phyloP scores from a whole-genome alignment of 1,140 invertebrate species.

The Paracyclopina nana region DNA sequence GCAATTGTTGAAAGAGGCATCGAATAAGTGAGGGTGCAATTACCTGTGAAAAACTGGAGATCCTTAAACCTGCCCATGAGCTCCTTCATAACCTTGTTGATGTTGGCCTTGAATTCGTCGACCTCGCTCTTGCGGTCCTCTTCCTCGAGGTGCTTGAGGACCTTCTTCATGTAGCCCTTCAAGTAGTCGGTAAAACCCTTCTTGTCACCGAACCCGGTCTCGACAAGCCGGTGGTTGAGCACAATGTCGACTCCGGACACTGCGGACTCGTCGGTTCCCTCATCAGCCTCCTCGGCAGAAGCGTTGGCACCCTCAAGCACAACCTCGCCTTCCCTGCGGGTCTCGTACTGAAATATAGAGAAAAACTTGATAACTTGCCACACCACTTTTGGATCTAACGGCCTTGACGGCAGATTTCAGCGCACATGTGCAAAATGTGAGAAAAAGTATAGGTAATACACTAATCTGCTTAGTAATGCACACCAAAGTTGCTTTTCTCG shows the following conservation, averaged over 20 bases:
- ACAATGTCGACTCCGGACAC: constrained; percentile 79
- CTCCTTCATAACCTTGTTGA: constrained; percentile 88
- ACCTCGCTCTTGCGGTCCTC: constrained; percentile 35
- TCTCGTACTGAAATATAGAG: constrained; percentile 34
- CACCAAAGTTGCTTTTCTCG: too few species aligned
- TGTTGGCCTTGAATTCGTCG: constrained; percentile 69
- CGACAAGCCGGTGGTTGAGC: constrained; percentile 66
- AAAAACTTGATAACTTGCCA: background rate
- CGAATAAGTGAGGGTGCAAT: constrained; percentile 15
- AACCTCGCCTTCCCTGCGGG: constrained; percentile 54
- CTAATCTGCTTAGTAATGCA: too few species aligned
- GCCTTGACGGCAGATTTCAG: too few species aligned
- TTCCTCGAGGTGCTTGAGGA: constrained; percentile 26
- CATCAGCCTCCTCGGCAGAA: constrained; percentile 70
- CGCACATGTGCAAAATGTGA: too few species aligned
- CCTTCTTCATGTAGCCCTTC: constrained; percentile 93
- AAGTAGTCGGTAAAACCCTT: constrained; percentile 66
- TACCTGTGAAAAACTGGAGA: constrained; percentile 69
- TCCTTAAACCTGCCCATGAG: constrained; percentile 77
- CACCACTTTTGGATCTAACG: background rate
- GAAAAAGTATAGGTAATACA: background rate
- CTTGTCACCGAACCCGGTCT: constrained; percentile 41
- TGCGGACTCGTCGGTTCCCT: constrained; percentile 49
- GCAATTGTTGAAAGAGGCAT: background rate
- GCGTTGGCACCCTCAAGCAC: constrained; percentile 68